Evolutionary conservation across 2,888 invertebrate genomes (phyloP), one percentile per base, ranked within the genome.

Genomic region (Ptychoptera albimana): DNA sequence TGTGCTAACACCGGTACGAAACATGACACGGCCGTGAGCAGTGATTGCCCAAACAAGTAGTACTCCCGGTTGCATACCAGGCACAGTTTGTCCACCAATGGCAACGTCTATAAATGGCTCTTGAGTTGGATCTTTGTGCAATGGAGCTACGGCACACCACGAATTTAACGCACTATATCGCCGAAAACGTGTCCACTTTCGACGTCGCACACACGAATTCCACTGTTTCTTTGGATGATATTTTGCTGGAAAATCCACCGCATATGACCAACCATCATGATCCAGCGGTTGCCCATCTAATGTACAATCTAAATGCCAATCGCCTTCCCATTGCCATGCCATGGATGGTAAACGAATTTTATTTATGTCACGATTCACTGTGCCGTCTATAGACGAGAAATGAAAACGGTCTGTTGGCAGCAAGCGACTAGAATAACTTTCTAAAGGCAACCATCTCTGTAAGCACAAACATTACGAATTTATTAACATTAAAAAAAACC

Each of bases 281-380:
- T 86, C 86, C 48, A 92, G 67, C 3, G 87, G 82, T 56, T 89
- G 84, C 2, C 91, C 91, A 60, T 87, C 82, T 52, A 86, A 68
- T 5, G 82, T 82, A 14, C 85, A 72, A 58, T 89, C 88, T 45
- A 88, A 69, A 54, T 83, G 80, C 92, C 93, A 93, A 52, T 89
- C 88, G 3, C 86, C 86, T 68, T 94, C 93, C 93, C 93, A 94
- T 57, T 88, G 84, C 93, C 93, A 94, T 12, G 89, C 88, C 79
- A 88, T 83, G 1, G 92, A 91, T 7, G 93, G 93, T 39, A 93
- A 66, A 49, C 84, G 71, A 48, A 93, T 86, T 60, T 78, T 79
- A 54, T 85, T 82, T 51, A 85, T 80, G 31, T 80, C 75, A 46
- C 87, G 72, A 55, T 86, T 82, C 32, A 75, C 71, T 8, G 76